These are phyloP conservation scores for Rutilus rutilus DNA, from an alignment of 2,113 vertebrate species.

Conservation along the genomic window DNA sequence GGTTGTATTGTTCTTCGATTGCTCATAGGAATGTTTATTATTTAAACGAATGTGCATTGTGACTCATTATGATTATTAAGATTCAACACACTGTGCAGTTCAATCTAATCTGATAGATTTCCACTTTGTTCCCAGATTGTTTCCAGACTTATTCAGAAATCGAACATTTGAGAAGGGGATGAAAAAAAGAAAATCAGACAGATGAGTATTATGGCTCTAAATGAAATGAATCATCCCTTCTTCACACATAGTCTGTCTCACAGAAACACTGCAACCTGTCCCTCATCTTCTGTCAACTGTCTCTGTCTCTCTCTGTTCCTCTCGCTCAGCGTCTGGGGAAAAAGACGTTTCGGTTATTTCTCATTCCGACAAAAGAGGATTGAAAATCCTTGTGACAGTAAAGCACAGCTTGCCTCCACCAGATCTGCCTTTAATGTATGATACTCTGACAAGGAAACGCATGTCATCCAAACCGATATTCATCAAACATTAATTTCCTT, in stretches of 20 bases:
- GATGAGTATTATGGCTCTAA: slow-evolving; percentile 21
- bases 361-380: background rate
- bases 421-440: slow-evolving; percentile 50
- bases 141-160: background rate
- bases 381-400: slow-evolving; percentile 8
- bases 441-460: slow-evolving; percentile 61
- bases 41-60: background rate
- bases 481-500: slow-evolving; percentile 70
- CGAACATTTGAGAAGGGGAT: background rate
- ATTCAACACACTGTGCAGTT: background rate
- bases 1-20: background rate
- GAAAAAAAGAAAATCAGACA: background rate
- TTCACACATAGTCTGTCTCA: slow-evolving; percentile 23
- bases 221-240: slow-evolving; percentile 45
- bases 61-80: background rate
- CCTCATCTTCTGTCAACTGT: background rate
- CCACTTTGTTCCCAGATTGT: background rate
- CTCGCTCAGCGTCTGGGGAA: slow-evolving; percentile 4
- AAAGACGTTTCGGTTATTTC: background rate
- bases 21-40: background rate
- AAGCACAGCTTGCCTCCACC: slow-evolving; percentile 21
- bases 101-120: slow-evolving; percentile 4
- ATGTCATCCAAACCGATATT: slow-evolving; percentile 67
- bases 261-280: slow-evolving; percentile 15
- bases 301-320: slow-evolving; percentile 15